Evolutionary conservation across 1,140 invertebrate species (phyloP), one percentile per base, ranked within the genome.

Genomic region (Hyphantria cunea): DNA sequence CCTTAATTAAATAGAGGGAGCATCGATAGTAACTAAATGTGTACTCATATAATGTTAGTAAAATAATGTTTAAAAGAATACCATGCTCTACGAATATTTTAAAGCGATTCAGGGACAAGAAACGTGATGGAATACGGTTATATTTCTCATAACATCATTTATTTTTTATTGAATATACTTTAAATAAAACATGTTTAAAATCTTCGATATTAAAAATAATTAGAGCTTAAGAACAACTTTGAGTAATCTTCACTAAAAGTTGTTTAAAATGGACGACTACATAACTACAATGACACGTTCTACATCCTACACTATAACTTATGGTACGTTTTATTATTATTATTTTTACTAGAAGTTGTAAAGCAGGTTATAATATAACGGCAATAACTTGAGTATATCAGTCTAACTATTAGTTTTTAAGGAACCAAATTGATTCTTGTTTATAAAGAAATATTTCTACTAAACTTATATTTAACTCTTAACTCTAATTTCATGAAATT

Each of bases 401-500:
- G 73, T 72, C 72, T 72, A 75, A 68, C 59, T 69, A 70, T 62
- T 66, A 68, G 34, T 69, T 67, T 66, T 59, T 45, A 41, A 64
- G 55, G 17, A 64, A 66, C 14, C 32, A 55, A 67, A 66, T 68
- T 47, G 56, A 17, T 51, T 49, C 56, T 59, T 49, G 47, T 47
- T 48, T 55, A 52, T 47, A 44, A 25, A 25, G 17, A 25, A 25
- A 25, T 25, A 25, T 25, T 55, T 53, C 63, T 62, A 53, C 44
- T 64, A 39, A 70, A 50, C 53, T 56, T 51, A 67, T 50, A 67
- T 80, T 88, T 92, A 93, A 76, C 92, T 93, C 74, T 93, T 93
- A 80, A 93, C 92, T 86, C 92, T 92, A 82, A 93, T 93, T 83
- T 93, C 92, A 72, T 93, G 92, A 81, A 93, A 92, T 75, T 92